These are phyloP conservation scores for Etheostoma nigrum DNA, from an alignment of 2,797 vertebrate genomes.

Conservation along the genomic window DNA sequence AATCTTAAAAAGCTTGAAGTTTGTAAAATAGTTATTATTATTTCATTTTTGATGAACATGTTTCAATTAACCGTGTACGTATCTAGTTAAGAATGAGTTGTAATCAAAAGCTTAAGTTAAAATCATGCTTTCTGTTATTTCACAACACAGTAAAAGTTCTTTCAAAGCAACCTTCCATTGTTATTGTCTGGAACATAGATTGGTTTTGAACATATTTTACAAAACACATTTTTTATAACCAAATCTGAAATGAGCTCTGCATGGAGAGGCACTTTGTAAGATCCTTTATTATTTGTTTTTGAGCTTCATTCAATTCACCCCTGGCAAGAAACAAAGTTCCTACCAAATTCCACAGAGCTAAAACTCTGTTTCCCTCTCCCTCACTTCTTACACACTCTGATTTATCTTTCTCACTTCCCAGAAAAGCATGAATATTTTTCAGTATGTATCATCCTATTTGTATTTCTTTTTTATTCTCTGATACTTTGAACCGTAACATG, in stretches of 20 bases:
- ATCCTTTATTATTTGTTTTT: constrained; percentile 69
- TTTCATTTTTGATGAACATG: background rate
- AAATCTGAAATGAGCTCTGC: constrained; percentile 43
- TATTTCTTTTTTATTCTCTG: background rate
- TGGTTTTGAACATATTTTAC: constrained; percentile 33
- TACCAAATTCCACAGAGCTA: constrained; percentile 73
- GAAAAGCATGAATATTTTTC: constrained; percentile 9
- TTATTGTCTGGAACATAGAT: constrained; percentile 14
- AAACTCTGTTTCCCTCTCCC: constrained; percentile 23
- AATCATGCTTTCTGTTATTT: constrained; percentile 4
- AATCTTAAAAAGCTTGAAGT: background rate
- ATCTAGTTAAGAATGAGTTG: background rate
- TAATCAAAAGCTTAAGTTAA: background rate
- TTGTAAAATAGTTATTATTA: background rate
- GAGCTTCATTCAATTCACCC: constrained; percentile 72
- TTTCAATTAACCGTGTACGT: too few species aligned
- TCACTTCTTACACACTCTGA: constrained; percentile 24
- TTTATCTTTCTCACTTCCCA: constrained; percentile 33
- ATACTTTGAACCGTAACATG: constrained; percentile 23
- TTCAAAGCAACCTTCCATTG: constrained; percentile 9
- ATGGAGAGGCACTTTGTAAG: constrained; percentile 37
- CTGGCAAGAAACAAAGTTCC: constrained; percentile 78
- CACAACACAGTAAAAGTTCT: background rate
- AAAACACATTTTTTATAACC: too few species aligned
- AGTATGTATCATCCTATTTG: constrained; percentile 1